Base-by-base conservation (phyloP, 2,113 vertebrate species). In the Calypte anna region DNA sequence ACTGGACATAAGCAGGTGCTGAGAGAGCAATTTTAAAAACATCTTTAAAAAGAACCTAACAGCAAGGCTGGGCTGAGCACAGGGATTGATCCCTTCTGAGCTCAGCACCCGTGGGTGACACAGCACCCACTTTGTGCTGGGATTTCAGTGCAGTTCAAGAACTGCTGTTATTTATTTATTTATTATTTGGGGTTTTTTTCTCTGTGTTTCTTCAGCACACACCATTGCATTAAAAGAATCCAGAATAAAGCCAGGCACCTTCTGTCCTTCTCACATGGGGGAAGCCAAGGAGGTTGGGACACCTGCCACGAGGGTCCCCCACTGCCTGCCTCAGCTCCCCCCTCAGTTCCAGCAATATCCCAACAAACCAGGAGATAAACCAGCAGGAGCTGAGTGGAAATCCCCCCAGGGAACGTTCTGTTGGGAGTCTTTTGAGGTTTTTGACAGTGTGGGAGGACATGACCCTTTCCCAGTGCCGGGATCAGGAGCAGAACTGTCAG, bases 51-150 rank as follows among this genome's bases (percentile, higher is more conserved):
- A 46, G 85, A n/a, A 38, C 33, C 23, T 15, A 6, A 21, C 12
- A 58, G 38, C 44, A 40, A 73, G 73, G 40, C 8, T 20, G 66
- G 83, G 54, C 7, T 31, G 17, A 54, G 44, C 31, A 17, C 20
- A 5, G 23, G 22, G n/a, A 66, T 16, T 0, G 30, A 78, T 38
- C 82, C 82, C 43, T 28, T 24, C n/a, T 27, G 73, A 10, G 8
- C 0, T 2, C 19, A 0, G 38, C 54, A 43, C 6, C 59, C 66
- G 3, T 0, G 1, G 43, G 53, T 2, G 0, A 15, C 13, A 38
- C 11, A 51, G 69, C 31, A 3, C 43, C 0, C 0, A 25, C 24
- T 20, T 10, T 27, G 28, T 38, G 16, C 23, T 0, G 2, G 66
- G 25, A 6, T 93, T 85, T 61, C 20, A 31, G 5, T 53, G 46